These are phyloP conservation scores for Calidris pygmaea DNA, from an alignment of 2,113 vertebrate genomes.

Conservation along the genomic window DNA sequence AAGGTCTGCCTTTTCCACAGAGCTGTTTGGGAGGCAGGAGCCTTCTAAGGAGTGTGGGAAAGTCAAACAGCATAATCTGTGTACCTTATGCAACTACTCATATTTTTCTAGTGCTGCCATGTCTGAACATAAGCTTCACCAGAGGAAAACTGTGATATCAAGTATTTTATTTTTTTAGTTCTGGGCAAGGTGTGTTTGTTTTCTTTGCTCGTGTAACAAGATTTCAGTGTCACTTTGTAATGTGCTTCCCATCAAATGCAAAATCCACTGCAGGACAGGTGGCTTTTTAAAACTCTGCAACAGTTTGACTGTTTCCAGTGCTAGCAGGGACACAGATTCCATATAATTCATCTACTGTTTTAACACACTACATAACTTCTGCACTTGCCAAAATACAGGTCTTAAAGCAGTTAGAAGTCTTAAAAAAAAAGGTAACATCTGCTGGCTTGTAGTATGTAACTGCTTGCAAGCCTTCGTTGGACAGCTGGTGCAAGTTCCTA, in stretches of 20 bases:
- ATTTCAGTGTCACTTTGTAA: neutral
- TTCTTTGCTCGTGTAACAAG: neutral
- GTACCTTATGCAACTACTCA: neutral
- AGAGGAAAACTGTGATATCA: neutral
- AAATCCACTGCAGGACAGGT: neutral
- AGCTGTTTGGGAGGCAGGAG: neutral
- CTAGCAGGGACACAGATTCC: neutral
- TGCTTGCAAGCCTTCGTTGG: neutral
- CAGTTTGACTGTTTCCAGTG: neutral
- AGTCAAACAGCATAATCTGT: neutral
- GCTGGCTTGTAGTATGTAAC: neutral
- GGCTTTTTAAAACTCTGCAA: neutral
- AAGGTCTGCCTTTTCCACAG: neutral
- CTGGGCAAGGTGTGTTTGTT: neutral
- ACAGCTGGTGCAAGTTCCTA: neutral
- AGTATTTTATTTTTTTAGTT: fast-evolving
- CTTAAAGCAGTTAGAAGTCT: neutral
- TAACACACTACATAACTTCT: neutral
- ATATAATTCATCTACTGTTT: neutral
- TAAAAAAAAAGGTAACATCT: neutral
- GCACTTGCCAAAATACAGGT: neutral
- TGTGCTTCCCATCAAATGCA: neutral
- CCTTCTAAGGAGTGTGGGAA: neutral
- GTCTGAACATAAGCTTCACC: neutral
- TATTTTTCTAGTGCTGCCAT: neutral